Base-by-base conservation (phyloP, 2,888 invertebrate genomes). In the Leptopilina drosophilae region DNA sequence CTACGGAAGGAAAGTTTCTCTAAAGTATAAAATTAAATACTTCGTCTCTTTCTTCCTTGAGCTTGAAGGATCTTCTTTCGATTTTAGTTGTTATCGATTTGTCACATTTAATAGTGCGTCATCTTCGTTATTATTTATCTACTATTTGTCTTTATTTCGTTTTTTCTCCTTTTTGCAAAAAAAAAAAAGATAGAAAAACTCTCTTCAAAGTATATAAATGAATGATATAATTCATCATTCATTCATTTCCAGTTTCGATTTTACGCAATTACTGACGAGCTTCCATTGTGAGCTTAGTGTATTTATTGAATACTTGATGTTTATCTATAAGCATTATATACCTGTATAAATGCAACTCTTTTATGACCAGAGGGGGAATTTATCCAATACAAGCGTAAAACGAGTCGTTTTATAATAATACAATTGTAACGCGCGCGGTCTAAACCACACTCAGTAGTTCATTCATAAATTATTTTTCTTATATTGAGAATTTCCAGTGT, bases 191-290 rank as follows among this genome's bases (percentile, higher is more conserved):
- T 33, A 33, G 33, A 33, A 69, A 69, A 69, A 9, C 53, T 12
- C 20, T 20, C 26, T 69, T 15, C 15, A 59, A 59, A 14, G n/a
- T 14, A 14, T 14, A 15, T 62, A 9, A 15, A 62, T n/a, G 8
- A 4, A 62, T 62, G 9, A 62, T 62, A 15, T 62, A 7, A 20
- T 20, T n/a, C 9, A 20, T 62, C 62, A 62, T 62, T 62, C 62
- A 62, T 62, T 62, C 62, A 62, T 62, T 62, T 62, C 62, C 62
- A 62, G 62, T 62, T 62, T 62, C 62, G 62, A 62, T 62, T 15
- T 20, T 62, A 62, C 20, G 62, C 62, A 62, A 62, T 62, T 62
- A 62, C 20, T 62, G 49, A 49, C 20, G 20, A 15, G 62, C 62
- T 62, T 62, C 15, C 20, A 15, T 62, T 62, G 20, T 20, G 3